phyloP scores from a whole-genome alignment of 2,888 invertebrate species.

The Campopleginae sp. region DNA sequence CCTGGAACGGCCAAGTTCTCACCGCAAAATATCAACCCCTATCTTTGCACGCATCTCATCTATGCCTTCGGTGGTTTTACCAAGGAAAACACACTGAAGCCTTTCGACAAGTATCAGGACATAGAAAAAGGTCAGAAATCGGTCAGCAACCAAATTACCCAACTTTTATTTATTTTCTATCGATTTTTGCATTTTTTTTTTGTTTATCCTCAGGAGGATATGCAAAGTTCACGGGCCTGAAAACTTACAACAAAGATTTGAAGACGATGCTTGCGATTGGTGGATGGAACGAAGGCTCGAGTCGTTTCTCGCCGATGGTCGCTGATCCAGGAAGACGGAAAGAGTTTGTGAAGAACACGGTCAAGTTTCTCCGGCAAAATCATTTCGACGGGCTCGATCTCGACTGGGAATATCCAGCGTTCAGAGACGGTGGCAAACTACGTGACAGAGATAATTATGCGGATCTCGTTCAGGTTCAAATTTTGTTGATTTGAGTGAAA shows the following conservation, averaged over 20 bases:
- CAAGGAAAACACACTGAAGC: constrained; percentile 95
- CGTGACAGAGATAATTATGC: constrained; percentile 95
- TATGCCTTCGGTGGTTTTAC: constrained; percentile 97
- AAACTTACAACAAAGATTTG: constrained; percentile 95
- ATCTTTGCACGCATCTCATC: constrained; percentile 96
- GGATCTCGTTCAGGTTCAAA: constrained; percentile 89
- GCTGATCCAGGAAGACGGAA: constrained; percentile 90
- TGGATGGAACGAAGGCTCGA: constrained; percentile 97
- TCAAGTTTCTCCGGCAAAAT: constrained; percentile 95
- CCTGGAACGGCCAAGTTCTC: constrained; percentile 96
- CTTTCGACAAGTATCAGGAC: constrained; percentile 98
- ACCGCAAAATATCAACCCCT: constrained; percentile 97
- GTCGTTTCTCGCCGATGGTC: constrained; percentile 94
- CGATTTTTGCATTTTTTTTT: constrained; percentile 7
- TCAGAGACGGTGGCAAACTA: constrained; percentile 89
- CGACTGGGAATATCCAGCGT: constrained; percentile 96
- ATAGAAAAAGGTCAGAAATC: constrained; percentile 92
- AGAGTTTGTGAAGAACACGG: constrained; percentile 92
- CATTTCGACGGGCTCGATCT: constrained; percentile 97
- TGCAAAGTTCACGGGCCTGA: constrained; percentile 96
- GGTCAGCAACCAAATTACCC: neutral
- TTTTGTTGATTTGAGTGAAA: neutral
- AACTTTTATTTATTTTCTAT: too few relatives aligned
- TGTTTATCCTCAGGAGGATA: constrained; percentile 90
- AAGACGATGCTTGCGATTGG: constrained; percentile 97